Conservation (phyloP, 2,113 vertebrate species). For the Psophia crepitans region DNA sequence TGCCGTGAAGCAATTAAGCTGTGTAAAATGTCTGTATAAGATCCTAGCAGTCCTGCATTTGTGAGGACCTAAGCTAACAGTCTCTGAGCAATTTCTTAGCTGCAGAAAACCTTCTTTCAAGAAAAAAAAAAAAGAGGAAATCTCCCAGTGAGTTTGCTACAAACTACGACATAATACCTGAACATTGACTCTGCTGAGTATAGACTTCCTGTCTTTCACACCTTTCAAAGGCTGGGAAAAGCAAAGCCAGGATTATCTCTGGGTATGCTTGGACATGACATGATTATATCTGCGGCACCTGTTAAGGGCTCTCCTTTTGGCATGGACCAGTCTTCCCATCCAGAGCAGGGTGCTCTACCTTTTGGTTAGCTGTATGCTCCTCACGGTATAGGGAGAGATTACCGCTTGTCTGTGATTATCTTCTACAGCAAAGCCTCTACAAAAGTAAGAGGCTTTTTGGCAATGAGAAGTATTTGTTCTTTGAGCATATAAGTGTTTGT, state of each 20-base stretch:
- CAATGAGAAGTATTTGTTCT: not conserved
- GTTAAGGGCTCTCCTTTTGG: not conserved
- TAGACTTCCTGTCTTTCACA: not conserved
- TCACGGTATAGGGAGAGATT: not conserved
- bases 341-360: not conserved
- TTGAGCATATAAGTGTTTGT: not conserved
- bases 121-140: not conserved
- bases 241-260: not conserved
- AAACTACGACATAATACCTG: rapidly evolving
- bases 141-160: not conserved
- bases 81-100: not conserved
- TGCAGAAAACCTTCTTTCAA: not conserved
- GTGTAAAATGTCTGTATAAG: not conserved
- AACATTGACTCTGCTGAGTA: not conserved
- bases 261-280: not conserved
- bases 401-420: not conserved
- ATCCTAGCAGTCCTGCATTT: not conserved
- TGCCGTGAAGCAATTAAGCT: not conserved
- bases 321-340: too few species aligned
- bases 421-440: not conserved
- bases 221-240: not conserved
- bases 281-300: not conserved
- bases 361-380: not conserved
- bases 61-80: not conserved
- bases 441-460: not conserved